phyloP scores from a whole-genome alignment of 2,113 vertebrate genomes.

The Bos taurus region ARS-UCD2.0 NC_037335.1:78490001-78490500 shows the following conservation, averaged over 20 bases:
- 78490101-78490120: not conserved
- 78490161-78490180: not conserved
- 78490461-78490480: not conserved
- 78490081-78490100: accelerated
- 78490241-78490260: not conserved
- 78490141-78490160: not conserved
- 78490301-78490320: not conserved
- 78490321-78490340: not conserved
- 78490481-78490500: not conserved
- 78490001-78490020: not conserved
- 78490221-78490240: not conserved
- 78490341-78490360: not conserved
- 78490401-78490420: not conserved
- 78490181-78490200: not conserved
- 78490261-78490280: not conserved
- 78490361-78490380: not conserved
- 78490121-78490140: not conserved
- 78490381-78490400: not conserved
- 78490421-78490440: not conserved
- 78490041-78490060: no score
- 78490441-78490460: not conserved
- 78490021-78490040: not conserved
- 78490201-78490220: not conserved
- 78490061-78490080: not conserved
- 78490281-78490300: not conserved